Evolutionary conservation across 2,888 invertebrate species (phyloP).

Genomic region (Pheosia gnoma): DNA sequence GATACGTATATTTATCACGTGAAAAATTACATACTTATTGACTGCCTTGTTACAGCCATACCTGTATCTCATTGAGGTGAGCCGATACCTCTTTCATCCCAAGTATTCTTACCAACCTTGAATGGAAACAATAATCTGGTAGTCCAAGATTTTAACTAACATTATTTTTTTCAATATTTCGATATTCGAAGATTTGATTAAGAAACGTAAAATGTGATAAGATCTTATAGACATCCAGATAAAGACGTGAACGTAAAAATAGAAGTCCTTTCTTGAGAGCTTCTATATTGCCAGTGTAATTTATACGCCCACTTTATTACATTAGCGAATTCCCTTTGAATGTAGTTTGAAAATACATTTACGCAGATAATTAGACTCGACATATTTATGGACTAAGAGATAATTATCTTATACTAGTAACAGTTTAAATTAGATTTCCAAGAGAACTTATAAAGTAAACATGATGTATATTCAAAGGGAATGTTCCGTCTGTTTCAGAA

Average conservation of each 20-base stretch:
- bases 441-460: conserved; percentile 53
- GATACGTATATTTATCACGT: too few species aligned
- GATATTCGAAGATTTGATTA: too few species aligned
- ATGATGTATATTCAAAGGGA: conserved; percentile 34
- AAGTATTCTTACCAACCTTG: too few species aligned
- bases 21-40: too few species aligned
- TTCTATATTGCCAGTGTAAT: conserved; percentile 19
- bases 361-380: conserved; percentile 44
- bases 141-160: too few species aligned
- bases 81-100: too few species aligned
- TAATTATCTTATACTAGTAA: conserved; percentile 60
- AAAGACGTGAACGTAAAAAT: conserved; percentile 1
- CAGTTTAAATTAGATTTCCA: conserved; percentile 58
- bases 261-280: conserved; percentile 10
- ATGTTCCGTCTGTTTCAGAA: conserved; percentile 52
- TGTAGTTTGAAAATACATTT: conserved; percentile 25
- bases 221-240: background rate
- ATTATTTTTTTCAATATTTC: too few species aligned
- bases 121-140: too few species aligned
- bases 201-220: background rate
- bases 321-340: conserved; percentile 25
- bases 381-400: conserved; percentile 56
- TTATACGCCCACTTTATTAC: conserved; percentile 11
- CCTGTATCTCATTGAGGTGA: too few species aligned
- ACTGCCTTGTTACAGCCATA: too few species aligned